phyloP scores from a whole-genome alignment of 2,113 vertebrate species.

The Seriola rivoliana region DNA sequence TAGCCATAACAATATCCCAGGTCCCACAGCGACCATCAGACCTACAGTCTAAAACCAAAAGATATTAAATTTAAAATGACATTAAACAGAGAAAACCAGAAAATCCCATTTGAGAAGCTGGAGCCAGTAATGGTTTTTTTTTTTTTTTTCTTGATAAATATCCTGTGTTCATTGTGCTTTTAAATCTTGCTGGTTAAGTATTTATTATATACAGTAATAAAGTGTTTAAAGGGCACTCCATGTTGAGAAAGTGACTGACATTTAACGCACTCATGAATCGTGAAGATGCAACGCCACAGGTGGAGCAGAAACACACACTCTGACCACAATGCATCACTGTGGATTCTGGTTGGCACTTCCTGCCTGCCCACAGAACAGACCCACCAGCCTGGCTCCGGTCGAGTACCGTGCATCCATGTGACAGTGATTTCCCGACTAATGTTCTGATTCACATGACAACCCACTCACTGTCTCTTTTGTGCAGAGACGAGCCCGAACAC shows the following conservation, averaged over 20 bases:
- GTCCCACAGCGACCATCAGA: background rate
- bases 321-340: background rate
- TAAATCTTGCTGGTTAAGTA: no score
- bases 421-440: constrained; percentile 27
- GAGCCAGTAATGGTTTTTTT: background rate
- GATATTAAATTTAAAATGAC: background rate
- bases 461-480: background rate
- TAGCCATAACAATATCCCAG: background rate
- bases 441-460: constrained; percentile 37
- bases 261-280: no score
- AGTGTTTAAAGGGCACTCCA: no score
- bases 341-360: constrained; percentile 13
- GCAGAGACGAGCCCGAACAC: background rate
- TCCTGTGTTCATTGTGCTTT: no score
- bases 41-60: background rate
- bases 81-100: background rate
- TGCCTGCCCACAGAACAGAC: constrained; percentile 15
- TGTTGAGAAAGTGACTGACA: no score
- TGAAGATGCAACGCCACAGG: no score
- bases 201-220: no score
- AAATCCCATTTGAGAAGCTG: background rate
- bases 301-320: no score
- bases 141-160: no score
- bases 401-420: constrained; percentile 14
- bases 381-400: constrained; percentile 17